A percentile compares a stretch with the other conserved stretches of the same genome.
Conservation (phyloP, 2,888 invertebrate genomes). For the Sinopyrophorus schimmeli region DNA sequence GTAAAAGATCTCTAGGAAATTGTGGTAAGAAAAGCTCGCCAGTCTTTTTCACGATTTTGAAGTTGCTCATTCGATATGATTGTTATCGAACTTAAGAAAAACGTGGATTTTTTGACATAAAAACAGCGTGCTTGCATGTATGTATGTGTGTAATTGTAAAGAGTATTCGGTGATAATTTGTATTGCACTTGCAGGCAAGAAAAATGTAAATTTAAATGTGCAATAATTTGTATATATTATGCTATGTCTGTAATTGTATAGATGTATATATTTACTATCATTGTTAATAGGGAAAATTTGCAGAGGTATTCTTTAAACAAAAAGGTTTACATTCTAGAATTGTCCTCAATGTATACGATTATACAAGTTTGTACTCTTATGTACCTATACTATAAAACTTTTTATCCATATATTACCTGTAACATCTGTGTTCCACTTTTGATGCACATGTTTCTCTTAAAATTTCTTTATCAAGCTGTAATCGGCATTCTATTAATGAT, state of each 20-base stretch:
- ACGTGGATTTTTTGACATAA: conserved; percentile 5
- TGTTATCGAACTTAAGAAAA: conserved; percentile 15
- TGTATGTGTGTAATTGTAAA: conserved; percentile 26
- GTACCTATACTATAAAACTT: conserved; percentile 28
- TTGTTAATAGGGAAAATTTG: conserved; percentile 34
- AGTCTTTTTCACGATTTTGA: conserved; percentile 36
- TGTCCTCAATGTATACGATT: conserved; percentile 53
- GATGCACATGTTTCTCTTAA: conserved; percentile 17
- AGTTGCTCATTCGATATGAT: conserved; percentile 47
- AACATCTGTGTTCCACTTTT: conserved; percentile 29
- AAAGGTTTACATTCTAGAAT: conserved; percentile 32
- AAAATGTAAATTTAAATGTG: conserved; percentile 54
- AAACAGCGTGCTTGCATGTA: conserved; percentile 1
- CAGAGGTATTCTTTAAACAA: conserved; percentile 34
- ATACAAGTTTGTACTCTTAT: conserved; percentile 29
- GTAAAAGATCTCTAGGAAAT: conserved; percentile 51
- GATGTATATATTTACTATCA: conserved; percentile 47
- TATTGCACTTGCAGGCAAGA: conserved; percentile 25
- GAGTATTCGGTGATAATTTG: conserved; percentile 27
- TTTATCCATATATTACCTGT: conserved; percentile 28
- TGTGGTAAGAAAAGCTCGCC: conserved; percentile 46
- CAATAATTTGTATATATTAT: conserved; percentile 55
- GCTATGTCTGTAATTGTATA: conserved; percentile 54
- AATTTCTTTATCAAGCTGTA: conserved; percentile 23
- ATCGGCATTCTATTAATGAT: conserved; percentile 29